These are phyloP conservation scores for Xylota sylvarum DNA, from an alignment of 2,888 invertebrate genomes.

Conservation along the genomic window DNA sequence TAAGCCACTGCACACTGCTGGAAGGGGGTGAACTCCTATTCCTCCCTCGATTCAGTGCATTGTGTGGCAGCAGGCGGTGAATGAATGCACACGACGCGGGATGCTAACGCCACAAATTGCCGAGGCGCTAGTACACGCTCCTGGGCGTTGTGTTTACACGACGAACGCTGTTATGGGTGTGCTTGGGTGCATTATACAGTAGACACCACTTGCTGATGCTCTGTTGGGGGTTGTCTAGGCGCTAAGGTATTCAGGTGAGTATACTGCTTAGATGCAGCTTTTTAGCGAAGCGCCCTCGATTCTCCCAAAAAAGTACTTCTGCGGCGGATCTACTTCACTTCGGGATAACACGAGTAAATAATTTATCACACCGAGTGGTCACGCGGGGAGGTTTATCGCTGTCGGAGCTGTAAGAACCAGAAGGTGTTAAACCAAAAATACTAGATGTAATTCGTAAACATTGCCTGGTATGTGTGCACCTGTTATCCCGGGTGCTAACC, in stretches of 20 bases:
- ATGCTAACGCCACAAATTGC: conserved; percentile 73
- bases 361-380: conserved; percentile 47
- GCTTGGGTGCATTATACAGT: conserved; percentile 31
- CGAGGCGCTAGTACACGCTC: conserved; percentile 64
- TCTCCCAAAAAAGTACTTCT: conserved; percentile 3
- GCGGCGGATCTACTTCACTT: conserved; percentile 20
- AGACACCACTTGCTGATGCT: conserved; percentile 61
- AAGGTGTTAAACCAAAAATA: conserved; percentile 42
- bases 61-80: neutral
- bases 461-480: neutral
- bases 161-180: conserved; percentile 27
- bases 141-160: conserved; percentile 66
- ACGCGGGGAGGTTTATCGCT: conserved; percentile 60
- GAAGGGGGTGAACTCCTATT: conserved; percentile 51
- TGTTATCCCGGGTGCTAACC: neutral
- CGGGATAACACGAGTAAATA: conserved; percentile 19
- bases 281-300: conserved; percentile 34
- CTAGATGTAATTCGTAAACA: conserved; percentile 14
- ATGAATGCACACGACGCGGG: conserved; percentile 58
- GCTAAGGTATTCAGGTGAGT: conserved; percentile 57
- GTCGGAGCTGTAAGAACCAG: conserved; percentile 16
- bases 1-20: conserved; percentile 27
- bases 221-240: conserved; percentile 71
- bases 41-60: neutral
- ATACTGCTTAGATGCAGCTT: neutral